phyloP scores from a whole-genome alignment of 2,888 invertebrate genomes.

The Tinea semifulvella region DNA sequence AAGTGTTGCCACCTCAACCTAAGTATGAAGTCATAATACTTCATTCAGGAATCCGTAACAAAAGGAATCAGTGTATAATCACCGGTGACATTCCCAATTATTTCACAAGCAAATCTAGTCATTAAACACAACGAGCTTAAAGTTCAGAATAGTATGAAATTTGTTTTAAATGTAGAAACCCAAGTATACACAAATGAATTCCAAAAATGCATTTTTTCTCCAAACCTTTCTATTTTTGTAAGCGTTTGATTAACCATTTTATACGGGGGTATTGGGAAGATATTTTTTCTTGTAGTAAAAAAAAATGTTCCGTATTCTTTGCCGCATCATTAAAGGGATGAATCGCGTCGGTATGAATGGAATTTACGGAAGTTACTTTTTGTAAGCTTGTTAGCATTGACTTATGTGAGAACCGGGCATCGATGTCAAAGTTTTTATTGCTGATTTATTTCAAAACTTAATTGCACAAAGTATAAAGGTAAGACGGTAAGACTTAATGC shows the following conservation, averaged over 20 bases:
- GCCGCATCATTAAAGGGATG: conserved; percentile 13
- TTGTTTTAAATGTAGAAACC: neutral
- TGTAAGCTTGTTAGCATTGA: conserved; percentile 9
- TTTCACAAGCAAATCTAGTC: neutral
- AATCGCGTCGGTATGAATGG: conserved; percentile 36
- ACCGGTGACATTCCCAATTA: neutral
- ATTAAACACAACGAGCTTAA: neutral
- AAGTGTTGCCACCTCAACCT: too few relatives aligned
- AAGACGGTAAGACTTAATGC: too few relatives aligned
- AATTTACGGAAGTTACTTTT: conserved; percentile 36
- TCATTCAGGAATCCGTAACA: conserved; percentile 8
- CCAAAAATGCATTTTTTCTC: conserved; percentile 24
- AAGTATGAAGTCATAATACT: too few relatives aligned
- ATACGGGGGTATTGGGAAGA: conserved; percentile 27
- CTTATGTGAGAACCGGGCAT: too few relatives aligned
- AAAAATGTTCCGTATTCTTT: conserved; percentile 8
- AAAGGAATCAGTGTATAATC: conserved; percentile 2
- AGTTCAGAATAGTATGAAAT: neutral
- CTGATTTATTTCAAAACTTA: too few relatives aligned
- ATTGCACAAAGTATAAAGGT: too few relatives aligned
- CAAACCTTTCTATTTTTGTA: conserved; percentile 22
- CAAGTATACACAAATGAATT: conserved; percentile 17
- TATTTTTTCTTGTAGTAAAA: conserved; percentile 26
- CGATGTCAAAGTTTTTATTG: too few relatives aligned
- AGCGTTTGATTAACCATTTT: conserved; percentile 36